Evolutionary conservation across 2,797 vertebrate genomes (phyloP), one percentile per base, ranked within the genome.

Genomic region (Urophycis tenuis): DNA sequence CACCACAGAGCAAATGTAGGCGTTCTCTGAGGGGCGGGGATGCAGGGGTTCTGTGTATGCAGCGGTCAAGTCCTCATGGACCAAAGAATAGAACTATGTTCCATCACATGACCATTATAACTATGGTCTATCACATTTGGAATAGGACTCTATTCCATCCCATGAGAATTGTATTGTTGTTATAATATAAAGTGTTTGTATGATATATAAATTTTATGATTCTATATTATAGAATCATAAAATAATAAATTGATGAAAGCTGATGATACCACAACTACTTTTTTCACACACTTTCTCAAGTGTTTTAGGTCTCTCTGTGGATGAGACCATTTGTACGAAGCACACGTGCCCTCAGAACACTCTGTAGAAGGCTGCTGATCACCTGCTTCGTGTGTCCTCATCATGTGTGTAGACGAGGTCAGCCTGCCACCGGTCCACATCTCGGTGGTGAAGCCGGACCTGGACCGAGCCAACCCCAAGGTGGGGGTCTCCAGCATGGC

Each of bases 391-490:
- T 1, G 29, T 14, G 12, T 67, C 60, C 3, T 67, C 3, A 10
- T 29, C 3, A 29, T 29, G 60, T 69, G 6, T 79, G 73, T 0
- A 99, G 98, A 98, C 80, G 96, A 97, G 77, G 88, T 99, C 73
- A 86, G 82, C 73, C 79, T 91, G 1, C 76, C 89, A 39, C 96
- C 98, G 0, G 87, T 95, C 77, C 91, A 95, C 53, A 83, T 99
- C 70, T 94, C 95, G 74, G 92, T 90, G 0, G 81, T 94, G 75
- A 97, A 97, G 86, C 98, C 97, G 0, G 93, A 94, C 30, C 83
- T 91, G 0, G 97, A 99, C 85, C 90, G 95, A 75, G 96, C 97
- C 1, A 99, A 99, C 90, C 97, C 98, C 19, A 96, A 95, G 89
- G 92, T 98, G 1, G 98, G 98, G 15, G 71, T 99, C 0, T 96